Conservation (phyloP, 2,113 vertebrate genomes). For the Phycodurus eques region DNA sequence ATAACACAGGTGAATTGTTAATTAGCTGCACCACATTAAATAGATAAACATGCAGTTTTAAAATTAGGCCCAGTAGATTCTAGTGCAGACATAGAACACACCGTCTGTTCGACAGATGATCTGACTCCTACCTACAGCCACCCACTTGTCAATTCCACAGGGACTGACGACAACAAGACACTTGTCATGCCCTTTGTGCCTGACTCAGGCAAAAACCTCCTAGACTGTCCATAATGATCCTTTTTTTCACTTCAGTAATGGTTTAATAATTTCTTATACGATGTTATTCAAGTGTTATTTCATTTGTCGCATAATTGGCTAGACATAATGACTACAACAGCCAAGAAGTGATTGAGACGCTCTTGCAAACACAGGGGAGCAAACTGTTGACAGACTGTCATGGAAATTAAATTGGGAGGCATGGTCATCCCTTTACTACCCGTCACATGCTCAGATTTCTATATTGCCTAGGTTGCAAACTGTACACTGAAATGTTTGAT, state of each 20-base stretch:
- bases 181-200: neutral
- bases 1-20: neutral
- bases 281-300: neutral
- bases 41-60: neutral
- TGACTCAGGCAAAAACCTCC: neutral
- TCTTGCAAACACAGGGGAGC: conserved; percentile 3
- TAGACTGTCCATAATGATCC: neutral
- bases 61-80: neutral
- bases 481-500: neutral
- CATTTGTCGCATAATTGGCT: conserved; percentile 1
- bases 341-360: conserved; percentile 1
- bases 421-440: conserved; percentile 2
- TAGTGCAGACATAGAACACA: too few relatives aligned
- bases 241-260: neutral
- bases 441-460: neutral
- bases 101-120: neutral
- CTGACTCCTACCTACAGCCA: neutral
- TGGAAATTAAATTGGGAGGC: neutral
- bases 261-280: neutral
- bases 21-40: neutral
- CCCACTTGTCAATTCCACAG: neutral
- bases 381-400: conserved; percentile 1
- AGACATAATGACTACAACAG: neutral
- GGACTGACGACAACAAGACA: neutral
- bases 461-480: conserved; percentile 4